Base-by-base conservation (phyloP, 2,888 invertebrate genomes). In the Phyllotreta striolata region DNA sequence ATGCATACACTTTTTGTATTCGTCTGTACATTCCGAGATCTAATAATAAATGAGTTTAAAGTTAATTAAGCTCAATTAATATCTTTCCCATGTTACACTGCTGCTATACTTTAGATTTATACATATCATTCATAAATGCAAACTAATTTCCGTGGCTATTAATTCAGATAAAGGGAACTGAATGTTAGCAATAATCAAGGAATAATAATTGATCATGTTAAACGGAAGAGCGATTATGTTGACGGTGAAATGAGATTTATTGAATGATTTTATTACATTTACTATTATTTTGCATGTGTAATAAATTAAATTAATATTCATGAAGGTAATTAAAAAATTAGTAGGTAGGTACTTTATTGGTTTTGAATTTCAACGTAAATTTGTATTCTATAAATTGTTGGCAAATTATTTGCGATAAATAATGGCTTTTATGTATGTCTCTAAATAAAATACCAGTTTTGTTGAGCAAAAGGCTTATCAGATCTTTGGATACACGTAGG, bases 401-500 rank as follows among this genome's bases (percentile, higher is more conserved):
- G 24, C 24, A 24, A 24, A 24, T 24, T 24, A 24, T 24, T 24
- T 24, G 2, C 24, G 24, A 24, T 24, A 24, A 24, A 47, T 47
- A 8, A 14, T 47, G 47, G 34, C 34, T 47, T 8, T 9, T 47
- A 14, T 9, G 24, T 14, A 47, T 14, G 3, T 3, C 6, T 46
- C 13, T 56, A 46, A 58, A 41, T 39, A 35, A 58, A 59, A 41
- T 59, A 40, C 51, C 49, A 51, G 51, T 59, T 47, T 38, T 58
- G 49, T 51, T 58, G 24, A 41, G 58, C 49, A 44, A 49, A 10
- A 51, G 39, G 34, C 24, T 59, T 59, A 59, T 59, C 51, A 40
- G 51, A 51, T 40, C 35, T 39, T 6, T 59, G 35, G 49, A 34
- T 49, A 49, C 49, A 8, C 24, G 24, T 49, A 49, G 40, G 6